These are phyloP conservation scores for Punctoribates punctum DNA, from an alignment of 2,888 invertebrate genomes.

Conservation along the genomic window DNA sequence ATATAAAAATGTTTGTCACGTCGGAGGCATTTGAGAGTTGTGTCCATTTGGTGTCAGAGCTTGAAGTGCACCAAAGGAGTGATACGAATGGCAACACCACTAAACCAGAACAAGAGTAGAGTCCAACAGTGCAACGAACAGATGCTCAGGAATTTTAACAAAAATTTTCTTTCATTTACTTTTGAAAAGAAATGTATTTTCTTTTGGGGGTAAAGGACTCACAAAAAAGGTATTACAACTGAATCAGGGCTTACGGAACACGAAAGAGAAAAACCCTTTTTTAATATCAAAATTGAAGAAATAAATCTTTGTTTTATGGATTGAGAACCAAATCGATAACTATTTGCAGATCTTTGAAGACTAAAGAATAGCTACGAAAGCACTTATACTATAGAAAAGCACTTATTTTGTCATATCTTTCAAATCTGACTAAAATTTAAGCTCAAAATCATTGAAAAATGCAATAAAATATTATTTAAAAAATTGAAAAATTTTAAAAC, in stretches of 20 bases:
- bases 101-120: background rate
- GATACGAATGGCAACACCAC: slow-evolving; percentile 3
- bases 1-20: background rate
- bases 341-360: background rate
- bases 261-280: background rate
- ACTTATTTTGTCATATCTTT: background rate
- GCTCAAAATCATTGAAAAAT: background rate
- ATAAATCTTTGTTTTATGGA: background rate
- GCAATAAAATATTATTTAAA: background rate
- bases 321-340: background rate
- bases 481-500: background rate
- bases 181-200: background rate
- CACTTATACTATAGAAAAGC: background rate
- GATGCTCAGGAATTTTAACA: background rate
- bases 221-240: background rate
- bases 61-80: background rate
- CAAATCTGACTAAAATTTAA: background rate
- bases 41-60: slow-evolving; percentile 8
- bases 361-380: background rate
- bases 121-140: slow-evolving; percentile 7
- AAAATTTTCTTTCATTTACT: background rate
- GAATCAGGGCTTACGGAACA: background rate
- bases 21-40: background rate
- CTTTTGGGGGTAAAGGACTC: slow-evolving; percentile 7
- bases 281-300: background rate